These are phyloP conservation scores for Stenopsyche tienmushanensis DNA, from an alignment of 1,140 invertebrate genomes.

Conservation along the genomic window DNA sequence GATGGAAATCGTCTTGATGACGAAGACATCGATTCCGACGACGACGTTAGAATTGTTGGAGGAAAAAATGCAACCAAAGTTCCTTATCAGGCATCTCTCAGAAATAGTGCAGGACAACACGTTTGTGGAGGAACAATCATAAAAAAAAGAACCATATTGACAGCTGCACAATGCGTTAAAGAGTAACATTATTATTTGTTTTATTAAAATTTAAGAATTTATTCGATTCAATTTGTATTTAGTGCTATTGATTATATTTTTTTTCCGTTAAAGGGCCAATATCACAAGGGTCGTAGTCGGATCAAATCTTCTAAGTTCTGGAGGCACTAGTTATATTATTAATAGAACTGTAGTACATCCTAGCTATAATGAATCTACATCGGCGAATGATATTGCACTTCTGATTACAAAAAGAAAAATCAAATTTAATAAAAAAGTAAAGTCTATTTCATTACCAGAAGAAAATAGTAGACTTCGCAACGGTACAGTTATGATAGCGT, in stretches of 20 bases:
- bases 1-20: no score
- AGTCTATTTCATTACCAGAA: no score
- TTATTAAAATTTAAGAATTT: no score
- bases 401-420: slow-evolving; percentile 25
- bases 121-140: background rate
- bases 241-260: slow-evolving; percentile 2
- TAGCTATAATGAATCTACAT: slow-evolving; percentile 21
- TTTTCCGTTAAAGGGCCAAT: no score
- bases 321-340: slow-evolving; percentile 27
- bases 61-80: slow-evolving; percentile 10
- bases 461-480: no score
- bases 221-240: background rate
- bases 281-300: background rate
- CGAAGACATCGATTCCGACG: no score
- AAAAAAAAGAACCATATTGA: background rate
- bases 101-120: background rate
- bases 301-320: no score
- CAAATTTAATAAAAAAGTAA: no score
- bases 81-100: slow-evolving; percentile 35
- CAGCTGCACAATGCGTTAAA: background rate
- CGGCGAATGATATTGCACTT: slow-evolving; percentile 34
- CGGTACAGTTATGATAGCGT: no score
- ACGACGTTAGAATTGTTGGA: slow-evolving; percentile 23
- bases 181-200: background rate
- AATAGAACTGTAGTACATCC: slow-evolving; percentile 27